phyloP scores from a whole-genome alignment of 2,113 vertebrate species.

The Alces alces region DNA sequence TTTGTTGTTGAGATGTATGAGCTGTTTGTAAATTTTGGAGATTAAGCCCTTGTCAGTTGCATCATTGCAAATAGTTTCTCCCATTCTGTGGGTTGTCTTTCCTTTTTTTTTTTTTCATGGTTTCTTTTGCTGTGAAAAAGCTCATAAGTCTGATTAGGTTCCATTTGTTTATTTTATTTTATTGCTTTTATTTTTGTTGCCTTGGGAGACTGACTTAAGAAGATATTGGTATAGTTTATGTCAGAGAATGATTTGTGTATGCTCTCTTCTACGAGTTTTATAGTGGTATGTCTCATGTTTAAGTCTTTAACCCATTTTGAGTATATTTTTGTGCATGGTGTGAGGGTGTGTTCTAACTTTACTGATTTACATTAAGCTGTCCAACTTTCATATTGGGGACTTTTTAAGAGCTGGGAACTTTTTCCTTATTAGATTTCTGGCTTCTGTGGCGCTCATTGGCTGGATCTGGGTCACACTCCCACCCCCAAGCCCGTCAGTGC shows the following conservation, averaged over 20 bases:
- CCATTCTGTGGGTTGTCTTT: neutral
- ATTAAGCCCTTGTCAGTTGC: neutral
- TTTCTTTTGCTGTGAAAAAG: neutral
- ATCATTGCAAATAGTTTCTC: neutral
- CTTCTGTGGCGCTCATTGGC: neutral
- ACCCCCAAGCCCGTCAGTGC: too few species aligned
- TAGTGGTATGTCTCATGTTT: neutral
- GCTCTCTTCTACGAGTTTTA: neutral
- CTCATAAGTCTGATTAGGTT: neutral
- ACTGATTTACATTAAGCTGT: neutral
- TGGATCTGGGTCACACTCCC: neutral
- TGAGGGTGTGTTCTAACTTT: neutral
- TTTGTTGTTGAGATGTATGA: neutral
- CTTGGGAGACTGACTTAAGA: neutral
- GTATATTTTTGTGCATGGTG: neutral
- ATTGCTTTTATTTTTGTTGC: neutral
- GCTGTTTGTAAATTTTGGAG: neutral
- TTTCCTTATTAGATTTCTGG: neutral
- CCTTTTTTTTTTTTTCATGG: fast-evolving
- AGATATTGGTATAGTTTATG: neutral
- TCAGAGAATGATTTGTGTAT: neutral
- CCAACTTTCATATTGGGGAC: neutral
- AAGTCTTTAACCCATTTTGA: neutral
- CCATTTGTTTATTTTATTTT: neutral
- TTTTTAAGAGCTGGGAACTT: neutral